Percentiles rank a stretch among this genome's conserved stretches.
Evolutionary conservation across 2,888 invertebrate species (phyloP).

Genomic region (Gymnosoma rotundatum): DNA sequence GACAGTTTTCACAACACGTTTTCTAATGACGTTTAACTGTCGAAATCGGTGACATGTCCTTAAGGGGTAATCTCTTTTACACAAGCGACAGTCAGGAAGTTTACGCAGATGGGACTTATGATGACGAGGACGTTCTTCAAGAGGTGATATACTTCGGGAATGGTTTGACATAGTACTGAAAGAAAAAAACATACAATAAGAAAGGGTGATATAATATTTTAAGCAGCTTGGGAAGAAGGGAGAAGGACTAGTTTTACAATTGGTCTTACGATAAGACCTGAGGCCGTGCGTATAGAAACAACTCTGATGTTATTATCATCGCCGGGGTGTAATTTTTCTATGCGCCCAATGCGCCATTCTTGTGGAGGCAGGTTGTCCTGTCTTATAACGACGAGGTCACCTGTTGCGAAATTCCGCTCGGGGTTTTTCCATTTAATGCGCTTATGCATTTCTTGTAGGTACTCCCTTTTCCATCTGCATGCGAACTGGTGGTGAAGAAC

Average conservation of each 20-base stretch:
- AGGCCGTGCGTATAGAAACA: background rate
- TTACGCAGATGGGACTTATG: background rate
- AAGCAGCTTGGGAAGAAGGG: background rate
- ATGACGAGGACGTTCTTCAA: background rate
- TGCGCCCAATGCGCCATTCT: slow-evolving; percentile 18
- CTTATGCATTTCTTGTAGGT: slow-evolving; percentile 4
- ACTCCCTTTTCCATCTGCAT: background rate
- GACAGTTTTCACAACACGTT: background rate
- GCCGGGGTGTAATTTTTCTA: slow-evolving; percentile 7
- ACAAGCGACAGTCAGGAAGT: slow-evolving; percentile 2
- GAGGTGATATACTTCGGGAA: slow-evolving; percentile 6
- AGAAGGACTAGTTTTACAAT: slow-evolving; percentile 23
- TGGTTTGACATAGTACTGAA: slow-evolving; percentile 1
- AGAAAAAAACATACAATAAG: background rate
- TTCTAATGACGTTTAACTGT: background rate
- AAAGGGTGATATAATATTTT: background rate
- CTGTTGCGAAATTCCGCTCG: slow-evolving; percentile 10
- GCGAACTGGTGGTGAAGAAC: slow-evolving; percentile 15
- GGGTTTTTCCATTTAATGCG: slow-evolving; percentile 12
- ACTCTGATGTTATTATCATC: slow-evolving; percentile 10
- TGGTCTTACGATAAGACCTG: slow-evolving; percentile 22
- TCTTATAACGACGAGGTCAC: background rate
- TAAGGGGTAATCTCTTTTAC: background rate
- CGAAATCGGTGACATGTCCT: background rate
- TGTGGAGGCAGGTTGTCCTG: slow-evolving; percentile 1